Evolutionary conservation across 2,113 vertebrate species (phyloP).

Genomic region (Dinomys branickii): DNA sequence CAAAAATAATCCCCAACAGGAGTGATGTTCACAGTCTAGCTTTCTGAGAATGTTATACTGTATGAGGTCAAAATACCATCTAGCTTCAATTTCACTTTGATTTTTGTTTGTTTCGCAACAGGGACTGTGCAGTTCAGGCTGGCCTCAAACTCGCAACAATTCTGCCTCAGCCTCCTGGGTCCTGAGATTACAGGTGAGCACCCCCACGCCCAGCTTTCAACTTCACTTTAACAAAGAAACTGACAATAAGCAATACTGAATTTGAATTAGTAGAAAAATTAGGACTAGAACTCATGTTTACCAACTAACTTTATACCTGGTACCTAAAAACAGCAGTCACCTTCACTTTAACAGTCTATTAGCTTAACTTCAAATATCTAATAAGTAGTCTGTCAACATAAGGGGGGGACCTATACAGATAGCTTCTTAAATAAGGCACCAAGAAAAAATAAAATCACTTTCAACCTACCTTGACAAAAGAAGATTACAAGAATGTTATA

Average conservation of each 20-base stretch:
- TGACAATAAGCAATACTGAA: neutral
- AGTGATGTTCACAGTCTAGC: neutral
- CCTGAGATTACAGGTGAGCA: neutral
- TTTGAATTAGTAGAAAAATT: constrained; percentile 32
- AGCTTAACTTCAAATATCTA: neutral
- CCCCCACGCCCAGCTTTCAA: neutral
- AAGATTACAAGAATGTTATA: neutral
- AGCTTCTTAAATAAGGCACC: neutral
- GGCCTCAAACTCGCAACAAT: neutral
- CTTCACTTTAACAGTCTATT: constrained; percentile 18
- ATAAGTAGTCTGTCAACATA: neutral
- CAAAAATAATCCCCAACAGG: neutral
- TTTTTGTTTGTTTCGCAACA: neutral
- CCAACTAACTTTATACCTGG: neutral
- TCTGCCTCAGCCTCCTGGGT: neutral
- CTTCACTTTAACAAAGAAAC: neutral
- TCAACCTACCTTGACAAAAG: neutral
- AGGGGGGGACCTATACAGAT: neutral
- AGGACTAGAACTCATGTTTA: constrained; percentile 16
- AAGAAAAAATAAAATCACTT: constrained; percentile 7
- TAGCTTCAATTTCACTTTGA: neutral
- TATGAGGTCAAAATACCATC: neutral
- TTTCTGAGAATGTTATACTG: neutral
- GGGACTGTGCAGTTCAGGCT: neutral
- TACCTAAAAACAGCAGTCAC: neutral